These are phyloP conservation scores for Corythornis madagascariensis DNA, from an alignment of 2,113 vertebrate genomes.

Conservation along the genomic window DNA sequence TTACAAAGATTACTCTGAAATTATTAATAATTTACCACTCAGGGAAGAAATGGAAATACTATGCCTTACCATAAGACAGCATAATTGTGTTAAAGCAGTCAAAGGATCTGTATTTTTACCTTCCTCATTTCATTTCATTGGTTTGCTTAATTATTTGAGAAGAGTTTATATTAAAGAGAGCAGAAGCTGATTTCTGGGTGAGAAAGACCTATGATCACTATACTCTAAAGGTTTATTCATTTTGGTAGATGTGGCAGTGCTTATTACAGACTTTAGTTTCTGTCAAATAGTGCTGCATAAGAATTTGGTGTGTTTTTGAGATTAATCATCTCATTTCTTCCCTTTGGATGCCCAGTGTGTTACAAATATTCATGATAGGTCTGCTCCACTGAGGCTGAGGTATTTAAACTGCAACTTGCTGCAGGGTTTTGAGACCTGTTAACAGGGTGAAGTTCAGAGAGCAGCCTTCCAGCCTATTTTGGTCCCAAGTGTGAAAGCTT, in stretches of 20 bases:
- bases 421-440: neutral
- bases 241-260: neutral
- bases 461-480: neutral
- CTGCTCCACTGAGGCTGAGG: neutral
- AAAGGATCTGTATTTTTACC: neutral
- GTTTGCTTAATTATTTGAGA: neutral
- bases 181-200: neutral
- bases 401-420: conserved; percentile 22
- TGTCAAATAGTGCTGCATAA: neutral
- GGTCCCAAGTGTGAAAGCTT: neutral
- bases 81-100: neutral
- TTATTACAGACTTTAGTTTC: neutral
- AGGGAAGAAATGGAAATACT: neutral
- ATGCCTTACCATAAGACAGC: neutral
- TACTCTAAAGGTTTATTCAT: neutral
- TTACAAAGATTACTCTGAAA: neutral
- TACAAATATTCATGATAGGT: neutral
- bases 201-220: neutral
- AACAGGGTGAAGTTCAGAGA: neutral
- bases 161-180: neutral
- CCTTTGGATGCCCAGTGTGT: neutral
- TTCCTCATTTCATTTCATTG: neutral
- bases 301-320: neutral
- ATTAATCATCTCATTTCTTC: neutral
- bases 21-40: neutral